phyloP scores from a whole-genome alignment of 2,888 invertebrate species.

The Shargacucullia verbasci region DNA sequence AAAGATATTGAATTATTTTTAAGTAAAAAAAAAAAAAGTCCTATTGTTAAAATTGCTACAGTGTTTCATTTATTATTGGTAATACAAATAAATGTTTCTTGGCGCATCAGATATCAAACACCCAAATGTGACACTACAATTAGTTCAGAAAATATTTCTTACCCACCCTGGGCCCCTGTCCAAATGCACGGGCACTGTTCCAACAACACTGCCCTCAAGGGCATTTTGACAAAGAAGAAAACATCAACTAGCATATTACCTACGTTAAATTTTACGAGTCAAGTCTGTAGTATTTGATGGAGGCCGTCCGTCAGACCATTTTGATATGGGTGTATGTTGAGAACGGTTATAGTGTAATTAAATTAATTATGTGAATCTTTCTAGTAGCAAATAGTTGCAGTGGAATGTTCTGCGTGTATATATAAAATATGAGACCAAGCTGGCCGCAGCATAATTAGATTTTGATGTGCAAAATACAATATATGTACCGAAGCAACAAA shows the following conservation, averaged over 20 bases:
- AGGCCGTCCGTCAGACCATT: conserved; percentile 41
- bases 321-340: conserved; percentile 51
- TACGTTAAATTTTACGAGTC: conserved; percentile 48
- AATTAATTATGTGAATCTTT: conserved; percentile 41
- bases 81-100: too few relatives aligned
- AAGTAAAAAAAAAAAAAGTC: too few relatives aligned
- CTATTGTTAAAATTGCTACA: too few relatives aligned
- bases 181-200: conserved; percentile 15
- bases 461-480: too few relatives aligned
- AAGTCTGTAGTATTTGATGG: conserved; percentile 48
- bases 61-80: too few relatives aligned
- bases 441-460: too few relatives aligned
- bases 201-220: conserved; percentile 13
- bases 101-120: too few relatives aligned
- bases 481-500: too few relatives aligned
- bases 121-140: too few relatives aligned
- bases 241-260: conserved; percentile 62
- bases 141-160: neutral
- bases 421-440: neutral
- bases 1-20: too few relatives aligned
- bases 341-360: conserved; percentile 49
- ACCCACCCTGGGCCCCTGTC: neutral
- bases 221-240: conserved; percentile 57
- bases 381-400: conserved; percentile 13
- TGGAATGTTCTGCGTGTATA: conserved; percentile 10